These are phyloP conservation scores for Ceuthmochares aereus DNA, from an alignment of 2,113 vertebrate genomes.

Conservation along the genomic window DNA sequence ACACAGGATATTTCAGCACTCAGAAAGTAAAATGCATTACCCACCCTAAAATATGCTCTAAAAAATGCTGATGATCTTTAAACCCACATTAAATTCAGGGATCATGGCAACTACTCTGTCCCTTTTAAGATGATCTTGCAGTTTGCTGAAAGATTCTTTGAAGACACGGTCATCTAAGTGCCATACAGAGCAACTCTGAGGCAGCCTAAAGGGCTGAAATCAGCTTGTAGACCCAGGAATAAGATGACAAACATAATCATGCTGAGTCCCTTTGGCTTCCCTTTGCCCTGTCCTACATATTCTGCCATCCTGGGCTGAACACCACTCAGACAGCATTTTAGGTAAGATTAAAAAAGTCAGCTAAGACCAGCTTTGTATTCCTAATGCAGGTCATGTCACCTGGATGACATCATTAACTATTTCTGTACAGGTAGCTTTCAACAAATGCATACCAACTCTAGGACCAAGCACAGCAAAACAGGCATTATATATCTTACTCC, in stretches of 20 bases:
- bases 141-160: background rate
- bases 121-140: background rate
- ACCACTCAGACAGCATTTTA: background rate
- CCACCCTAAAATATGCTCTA: background rate
- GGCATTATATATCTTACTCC: background rate
- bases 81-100: background rate
- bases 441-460: background rate
- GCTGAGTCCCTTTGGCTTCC: background rate
- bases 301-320: background rate
- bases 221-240: background rate
- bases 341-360: background rate
- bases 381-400: background rate
- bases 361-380: background rate
- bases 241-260: background rate
- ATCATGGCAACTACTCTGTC: background rate
- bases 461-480: background rate
- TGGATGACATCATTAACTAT: background rate
- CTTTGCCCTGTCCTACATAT: background rate
- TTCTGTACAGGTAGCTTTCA: background rate
- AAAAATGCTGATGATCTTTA: background rate
- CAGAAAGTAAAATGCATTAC: background rate
- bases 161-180: background rate
- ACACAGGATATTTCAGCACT: background rate
- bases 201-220: background rate
- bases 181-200: background rate